Percentiles rank a stretch among this genome's conserved stretches.
phyloP scores from a whole-genome alignment of 2,888 invertebrate genomes.

The Liodrosophila aerea region DNA sequence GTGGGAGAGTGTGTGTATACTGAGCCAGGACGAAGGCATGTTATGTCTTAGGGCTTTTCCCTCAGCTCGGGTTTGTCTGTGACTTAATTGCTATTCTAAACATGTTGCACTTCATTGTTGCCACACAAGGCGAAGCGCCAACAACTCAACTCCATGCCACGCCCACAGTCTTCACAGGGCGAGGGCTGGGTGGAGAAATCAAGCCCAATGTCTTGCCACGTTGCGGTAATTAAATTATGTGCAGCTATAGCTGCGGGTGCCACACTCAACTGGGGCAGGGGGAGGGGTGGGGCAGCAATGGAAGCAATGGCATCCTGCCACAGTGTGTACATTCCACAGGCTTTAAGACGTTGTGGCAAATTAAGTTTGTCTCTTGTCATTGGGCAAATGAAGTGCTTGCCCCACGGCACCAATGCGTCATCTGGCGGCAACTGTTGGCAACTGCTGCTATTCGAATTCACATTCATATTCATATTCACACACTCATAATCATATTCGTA shows the following conservation, averaged over 20 bases:
- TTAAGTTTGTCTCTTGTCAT: slow-evolving; percentile 43
- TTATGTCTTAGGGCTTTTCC: slow-evolving; percentile 29
- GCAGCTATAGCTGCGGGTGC: slow-evolving; percentile 29
- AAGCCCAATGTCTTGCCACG: slow-evolving; percentile 48
- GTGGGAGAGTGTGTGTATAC: no score
- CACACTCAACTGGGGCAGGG: background rate
- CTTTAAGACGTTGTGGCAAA: slow-evolving; percentile 40
- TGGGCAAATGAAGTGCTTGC: no score
- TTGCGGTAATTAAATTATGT: slow-evolving; percentile 69
- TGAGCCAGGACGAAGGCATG: background rate
- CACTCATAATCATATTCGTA: no score
- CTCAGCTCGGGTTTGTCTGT: slow-evolving; percentile 2
- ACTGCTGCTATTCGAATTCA: no score
- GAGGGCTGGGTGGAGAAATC: slow-evolving; percentile 6
- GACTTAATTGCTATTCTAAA: slow-evolving; percentile 71
- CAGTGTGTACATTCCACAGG: background rate
- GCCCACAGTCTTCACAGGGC: slow-evolving; percentile 7
- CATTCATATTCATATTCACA: no score
- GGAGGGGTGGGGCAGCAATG: background rate
- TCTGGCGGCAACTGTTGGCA: no score
- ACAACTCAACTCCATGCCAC: slow-evolving; percentile 25
- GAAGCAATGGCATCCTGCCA: background rate
- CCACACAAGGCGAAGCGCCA: slow-evolving; percentile 31
- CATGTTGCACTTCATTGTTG: slow-evolving; percentile 71
- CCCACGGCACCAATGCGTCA: no score